phyloP scores from a whole-genome alignment of 2,888 invertebrate genomes.

The Tiliacea citrago region DNA sequence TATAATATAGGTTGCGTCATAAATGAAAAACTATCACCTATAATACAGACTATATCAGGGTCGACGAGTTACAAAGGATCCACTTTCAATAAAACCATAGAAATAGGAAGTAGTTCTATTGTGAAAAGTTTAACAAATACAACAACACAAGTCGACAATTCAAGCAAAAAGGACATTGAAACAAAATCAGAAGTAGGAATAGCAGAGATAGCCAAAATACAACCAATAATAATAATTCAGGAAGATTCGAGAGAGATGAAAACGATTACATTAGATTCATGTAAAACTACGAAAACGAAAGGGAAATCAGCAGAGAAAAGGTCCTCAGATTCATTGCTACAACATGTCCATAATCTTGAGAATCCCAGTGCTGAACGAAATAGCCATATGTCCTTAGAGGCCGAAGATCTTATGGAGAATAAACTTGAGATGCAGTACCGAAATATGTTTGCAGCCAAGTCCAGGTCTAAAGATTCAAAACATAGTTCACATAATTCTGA shows the following conservation, averaged over 20 bases:
- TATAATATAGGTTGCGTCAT: conserved; percentile 67
- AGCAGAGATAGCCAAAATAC: conserved; percentile 14
- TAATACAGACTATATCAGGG: conserved; percentile 74
- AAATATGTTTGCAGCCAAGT: conserved; percentile 75
- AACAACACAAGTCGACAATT: conserved; percentile 72
- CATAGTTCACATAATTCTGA: conserved; percentile 65
- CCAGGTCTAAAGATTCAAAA: conserved; percentile 72
- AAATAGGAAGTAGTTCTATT: conserved; percentile 72
- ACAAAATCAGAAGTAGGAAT: conserved; percentile 35
- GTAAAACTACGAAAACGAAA: conserved; percentile 2
- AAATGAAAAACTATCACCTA: conserved; percentile 80
- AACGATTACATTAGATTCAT: neutral
- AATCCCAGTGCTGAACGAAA: conserved; percentile 73
- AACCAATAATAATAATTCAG: conserved; percentile 47
- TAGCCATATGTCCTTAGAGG: conserved; percentile 65
- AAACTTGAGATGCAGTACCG: conserved; percentile 82
- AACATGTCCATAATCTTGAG: conserved; percentile 83
- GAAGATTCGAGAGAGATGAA: conserved; percentile 14
- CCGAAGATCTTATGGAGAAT: conserved; percentile 78
- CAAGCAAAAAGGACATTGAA: conserved; percentile 27
- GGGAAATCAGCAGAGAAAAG: conserved; percentile 52
- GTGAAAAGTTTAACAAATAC: conserved; percentile 64
- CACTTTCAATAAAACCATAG: conserved; percentile 63
- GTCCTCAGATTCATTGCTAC: conserved; percentile 80
- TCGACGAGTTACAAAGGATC: conserved; percentile 72